These are phyloP conservation scores for Petrocephalus microphthalmus DNA, from an alignment of 2,113 vertebrate species.

Conservation along the genomic window DNA sequence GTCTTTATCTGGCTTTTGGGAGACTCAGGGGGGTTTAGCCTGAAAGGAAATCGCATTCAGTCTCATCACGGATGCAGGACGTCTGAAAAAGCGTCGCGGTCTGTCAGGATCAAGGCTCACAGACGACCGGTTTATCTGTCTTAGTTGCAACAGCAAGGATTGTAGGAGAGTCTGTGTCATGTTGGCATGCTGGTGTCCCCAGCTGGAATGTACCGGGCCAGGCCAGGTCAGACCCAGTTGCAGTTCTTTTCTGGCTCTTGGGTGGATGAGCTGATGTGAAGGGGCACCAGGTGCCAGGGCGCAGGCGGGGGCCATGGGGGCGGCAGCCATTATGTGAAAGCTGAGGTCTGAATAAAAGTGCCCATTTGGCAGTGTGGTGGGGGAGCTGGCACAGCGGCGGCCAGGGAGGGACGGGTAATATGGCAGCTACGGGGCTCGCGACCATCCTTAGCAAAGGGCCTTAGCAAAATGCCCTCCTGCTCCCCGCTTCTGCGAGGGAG, in stretches of 20 bases:
- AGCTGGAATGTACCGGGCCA: neutral
- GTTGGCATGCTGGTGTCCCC: neutral
- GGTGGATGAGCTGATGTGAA: neutral
- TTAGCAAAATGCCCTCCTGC: no score
- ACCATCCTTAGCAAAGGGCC: neutral
- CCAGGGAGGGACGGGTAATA: no score
- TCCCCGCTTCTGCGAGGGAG: no score
- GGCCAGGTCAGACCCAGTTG: neutral
- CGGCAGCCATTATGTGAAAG: neutral
- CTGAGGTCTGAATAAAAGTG: neutral
- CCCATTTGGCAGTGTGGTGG: neutral
- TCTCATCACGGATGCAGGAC: neutral
- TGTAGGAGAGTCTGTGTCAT: neutral
- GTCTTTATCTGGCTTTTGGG: neutral
- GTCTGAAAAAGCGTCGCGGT: neutral
- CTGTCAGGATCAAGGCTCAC: neutral
- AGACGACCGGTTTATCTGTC: no score
- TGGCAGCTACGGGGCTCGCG: no score
- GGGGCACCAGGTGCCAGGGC: neutral
- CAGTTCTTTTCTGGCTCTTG: neutral
- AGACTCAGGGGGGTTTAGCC: neutral
- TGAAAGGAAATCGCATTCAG: neutral
- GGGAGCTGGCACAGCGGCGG: neutral
- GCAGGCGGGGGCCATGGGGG: neutral
- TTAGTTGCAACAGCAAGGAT: neutral